A percentile compares a stretch with the other conserved stretches of the same genome.
Conservation (phyloP, 2,113 vertebrate species). For the Megalops atlanticus region DNA sequence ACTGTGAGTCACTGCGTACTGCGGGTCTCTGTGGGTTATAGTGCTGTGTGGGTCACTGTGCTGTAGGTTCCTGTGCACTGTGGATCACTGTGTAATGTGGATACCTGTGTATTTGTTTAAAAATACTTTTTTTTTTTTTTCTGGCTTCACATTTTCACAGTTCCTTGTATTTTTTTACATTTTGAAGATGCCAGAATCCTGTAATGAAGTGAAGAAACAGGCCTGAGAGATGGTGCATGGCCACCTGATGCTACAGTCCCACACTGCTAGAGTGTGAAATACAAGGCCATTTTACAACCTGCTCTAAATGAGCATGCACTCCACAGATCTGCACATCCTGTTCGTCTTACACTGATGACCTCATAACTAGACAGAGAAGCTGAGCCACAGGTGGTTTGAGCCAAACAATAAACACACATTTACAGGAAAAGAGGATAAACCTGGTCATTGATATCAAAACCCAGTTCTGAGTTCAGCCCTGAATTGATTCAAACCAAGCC, state of each 20-base stretch:
- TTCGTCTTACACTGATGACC: background rate
- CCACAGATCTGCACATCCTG: background rate
- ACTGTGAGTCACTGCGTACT: background rate
- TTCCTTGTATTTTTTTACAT: background rate
- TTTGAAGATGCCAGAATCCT: background rate
- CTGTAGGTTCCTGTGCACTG: too few species aligned
- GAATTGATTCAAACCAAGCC: background rate
- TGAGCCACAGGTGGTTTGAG: background rate
- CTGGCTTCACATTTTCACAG: background rate
- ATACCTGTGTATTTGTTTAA: too few species aligned
- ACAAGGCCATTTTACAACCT: background rate
- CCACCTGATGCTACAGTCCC: background rate
- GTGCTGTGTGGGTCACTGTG: too few species aligned
- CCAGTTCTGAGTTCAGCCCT: too few species aligned
- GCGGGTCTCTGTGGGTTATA: too few species aligned
- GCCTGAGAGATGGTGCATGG: background rate
- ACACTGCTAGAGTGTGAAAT: background rate
- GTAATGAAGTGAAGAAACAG: background rate
- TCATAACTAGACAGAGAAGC: background rate
- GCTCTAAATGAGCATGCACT: background rate
- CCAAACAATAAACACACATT: too few species aligned
- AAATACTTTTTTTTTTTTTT: too few species aligned
- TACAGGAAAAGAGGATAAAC: background rate
- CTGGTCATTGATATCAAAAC: background rate
- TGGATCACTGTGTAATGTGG: too few species aligned